These are phyloP conservation scores for Pandemis corylana DNA, from an alignment of 2,888 invertebrate genomes.

Conservation along the genomic window DNA sequence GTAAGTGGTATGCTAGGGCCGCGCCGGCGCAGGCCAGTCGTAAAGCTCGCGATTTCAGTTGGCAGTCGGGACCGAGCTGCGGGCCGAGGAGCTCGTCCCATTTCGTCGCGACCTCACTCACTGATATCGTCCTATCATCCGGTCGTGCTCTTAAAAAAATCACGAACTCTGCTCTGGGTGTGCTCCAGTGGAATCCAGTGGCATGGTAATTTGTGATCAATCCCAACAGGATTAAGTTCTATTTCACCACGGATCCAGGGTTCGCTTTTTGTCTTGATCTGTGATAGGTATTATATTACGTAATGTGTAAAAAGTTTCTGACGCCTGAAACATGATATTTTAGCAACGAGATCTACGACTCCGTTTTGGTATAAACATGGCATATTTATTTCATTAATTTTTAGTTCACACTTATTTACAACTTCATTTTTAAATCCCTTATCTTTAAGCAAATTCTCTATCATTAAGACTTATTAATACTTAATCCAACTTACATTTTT, in stretches of 20 bases:
- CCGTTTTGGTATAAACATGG: slow-evolving; percentile 20
- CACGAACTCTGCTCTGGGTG: slow-evolving; percentile 55
- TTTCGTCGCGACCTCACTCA: slow-evolving; percentile 52
- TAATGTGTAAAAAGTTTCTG: slow-evolving; percentile 56
- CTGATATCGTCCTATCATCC: slow-evolving; percentile 47
- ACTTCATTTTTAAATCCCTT: neutral
- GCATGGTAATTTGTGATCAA: slow-evolving; percentile 79
- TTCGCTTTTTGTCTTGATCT: slow-evolving; percentile 67
- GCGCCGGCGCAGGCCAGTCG: slow-evolving; percentile 68
- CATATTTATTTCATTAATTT: neutral
- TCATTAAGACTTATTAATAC: no score
- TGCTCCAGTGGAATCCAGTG: slow-evolving; percentile 69
- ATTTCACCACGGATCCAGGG: slow-evolving; percentile 59
- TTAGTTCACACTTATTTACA: neutral
- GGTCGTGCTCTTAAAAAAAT: slow-evolving; percentile 54
- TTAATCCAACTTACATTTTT: no score
- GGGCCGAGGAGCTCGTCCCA: slow-evolving; percentile 64
- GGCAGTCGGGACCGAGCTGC: slow-evolving; percentile 75
- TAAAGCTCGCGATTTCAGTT: slow-evolving; percentile 77
- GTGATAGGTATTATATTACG: slow-evolving; percentile 76
- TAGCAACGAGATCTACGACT: neutral
- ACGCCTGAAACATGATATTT: slow-evolving; percentile 27
- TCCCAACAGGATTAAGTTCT: slow-evolving; percentile 60
- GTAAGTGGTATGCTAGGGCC: slow-evolving; percentile 73
- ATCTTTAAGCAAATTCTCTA: neutral